Evolutionary conservation across 2,113 vertebrate genomes (phyloP).

Genomic region (Gila orcuttii): DNA sequence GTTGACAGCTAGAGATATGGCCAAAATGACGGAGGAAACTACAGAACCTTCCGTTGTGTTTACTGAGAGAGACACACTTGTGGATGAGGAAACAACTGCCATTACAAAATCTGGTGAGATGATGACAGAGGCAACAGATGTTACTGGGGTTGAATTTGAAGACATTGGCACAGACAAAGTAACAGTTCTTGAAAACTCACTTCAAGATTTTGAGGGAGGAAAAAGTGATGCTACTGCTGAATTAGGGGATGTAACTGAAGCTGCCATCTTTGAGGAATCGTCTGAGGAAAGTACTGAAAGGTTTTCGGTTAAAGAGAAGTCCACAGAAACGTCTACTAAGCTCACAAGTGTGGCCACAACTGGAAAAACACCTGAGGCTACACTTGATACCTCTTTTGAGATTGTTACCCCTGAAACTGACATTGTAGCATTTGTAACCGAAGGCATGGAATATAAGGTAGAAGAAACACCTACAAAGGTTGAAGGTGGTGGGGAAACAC

Average conservation of each 20-base stretch:
- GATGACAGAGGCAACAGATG: background rate
- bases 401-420: background rate
- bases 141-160: background rate
- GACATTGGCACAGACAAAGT: background rate
- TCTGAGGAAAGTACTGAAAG: background rate
- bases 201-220: constrained; percentile 21
- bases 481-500: background rate
- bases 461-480: constrained; percentile 22
- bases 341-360: constrained; percentile 14
- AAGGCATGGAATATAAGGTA: background rate
- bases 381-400: constrained; percentile 6
- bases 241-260: background rate
- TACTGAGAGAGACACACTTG: constrained; percentile 9
- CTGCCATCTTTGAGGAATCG: background rate
- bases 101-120: background rate
- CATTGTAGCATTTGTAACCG: background rate
- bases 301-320: background rate
- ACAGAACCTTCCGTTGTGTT: background rate
- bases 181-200: background rate
- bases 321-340: background rate
- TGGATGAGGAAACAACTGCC: constrained; percentile 2
- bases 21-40: constrained; percentile 3
- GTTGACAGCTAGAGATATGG: background rate
- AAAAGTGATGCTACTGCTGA: background rate
- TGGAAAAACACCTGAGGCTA: background rate